A percentile compares a stretch with the other conserved stretches of the same genome.
Evolutionary conservation across 2,888 invertebrate genomes (phyloP).

Genomic region (Caenorhabditis macrosperma): DNA sequence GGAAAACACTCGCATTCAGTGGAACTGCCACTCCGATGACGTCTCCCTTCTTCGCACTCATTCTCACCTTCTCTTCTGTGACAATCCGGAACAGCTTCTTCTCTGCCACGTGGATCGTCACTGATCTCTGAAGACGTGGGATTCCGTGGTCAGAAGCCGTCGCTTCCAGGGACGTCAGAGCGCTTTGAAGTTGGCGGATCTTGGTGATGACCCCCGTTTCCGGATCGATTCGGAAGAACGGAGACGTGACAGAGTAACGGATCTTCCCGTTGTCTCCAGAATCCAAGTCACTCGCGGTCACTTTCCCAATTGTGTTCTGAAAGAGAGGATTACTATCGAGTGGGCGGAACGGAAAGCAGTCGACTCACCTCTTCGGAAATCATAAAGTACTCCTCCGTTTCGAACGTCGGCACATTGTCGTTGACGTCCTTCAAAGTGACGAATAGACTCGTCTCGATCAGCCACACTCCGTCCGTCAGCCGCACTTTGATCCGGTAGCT

Average conservation of each 20-base stretch:
- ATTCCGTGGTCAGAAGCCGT: conserved; percentile 33
- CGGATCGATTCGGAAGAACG: conserved; percentile 26
- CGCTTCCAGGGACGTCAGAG: conserved; percentile 16
- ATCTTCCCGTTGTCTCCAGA: conserved; percentile 34
- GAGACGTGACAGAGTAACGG: conserved; percentile 21
- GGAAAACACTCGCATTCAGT: background rate
- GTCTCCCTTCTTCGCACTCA: conserved; percentile 4
- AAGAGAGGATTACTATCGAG: background rate
- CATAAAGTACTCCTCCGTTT: conserved; percentile 42
- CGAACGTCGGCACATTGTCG: conserved; percentile 93
- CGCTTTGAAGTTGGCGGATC: conserved; percentile 36
- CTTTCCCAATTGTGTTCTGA: conserved; percentile 16
- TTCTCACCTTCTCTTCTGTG: background rate
- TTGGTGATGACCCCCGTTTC: conserved; percentile 10
- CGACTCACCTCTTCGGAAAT: conserved; percentile 5
- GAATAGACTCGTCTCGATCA: conserved; percentile 85
- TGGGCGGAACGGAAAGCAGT: no score
- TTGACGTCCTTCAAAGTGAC: conserved; percentile 92
- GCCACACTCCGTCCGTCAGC: conserved; percentile 69
- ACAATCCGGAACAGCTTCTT: background rate
- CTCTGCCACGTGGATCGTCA: conserved; percentile 13
- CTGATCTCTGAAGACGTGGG: conserved; percentile 18
- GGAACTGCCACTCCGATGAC: conserved; percentile 7
- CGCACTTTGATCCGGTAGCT: conserved; percentile 67
- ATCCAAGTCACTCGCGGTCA: conserved; percentile 27